A percentile compares a stretch with the other conserved stretches of the same genome.
Conservation (phyloP, 2,888 invertebrate genomes). For the Blera fallax region DNA sequence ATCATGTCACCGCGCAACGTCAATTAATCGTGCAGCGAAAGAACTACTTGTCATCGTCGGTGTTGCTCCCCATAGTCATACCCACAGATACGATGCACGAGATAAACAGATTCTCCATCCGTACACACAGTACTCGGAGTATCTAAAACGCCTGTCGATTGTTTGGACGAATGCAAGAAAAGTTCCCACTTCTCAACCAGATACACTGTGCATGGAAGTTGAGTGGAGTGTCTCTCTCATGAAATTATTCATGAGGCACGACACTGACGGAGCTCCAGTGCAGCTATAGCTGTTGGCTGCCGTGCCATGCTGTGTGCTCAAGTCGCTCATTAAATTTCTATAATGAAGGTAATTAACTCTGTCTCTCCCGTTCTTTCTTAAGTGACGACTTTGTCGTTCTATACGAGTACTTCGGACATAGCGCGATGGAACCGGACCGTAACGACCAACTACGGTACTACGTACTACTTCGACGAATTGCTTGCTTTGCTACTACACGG, state of each 20-base stretch:
- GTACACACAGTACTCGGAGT: neutral
- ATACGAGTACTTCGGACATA: conserved; percentile 27
- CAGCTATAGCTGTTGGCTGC: conserved; percentile 28
- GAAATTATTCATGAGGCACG: conserved; percentile 72
- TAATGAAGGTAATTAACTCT: conserved; percentile 72
- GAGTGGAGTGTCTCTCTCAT: conserved; percentile 62
- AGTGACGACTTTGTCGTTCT: conserved; percentile 10
- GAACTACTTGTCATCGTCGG: conserved; percentile 70
- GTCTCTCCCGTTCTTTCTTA: conserved; percentile 66
- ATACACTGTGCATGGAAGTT: conserved; percentile 24
- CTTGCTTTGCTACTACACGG: conserved; percentile 35
- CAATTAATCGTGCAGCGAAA: conserved; percentile 69
- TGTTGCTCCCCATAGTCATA: conserved; percentile 55
- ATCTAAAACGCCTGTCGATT: conserved; percentile 64
- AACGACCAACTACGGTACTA: conserved; percentile 54
- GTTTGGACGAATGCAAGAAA: conserved; percentile 58
- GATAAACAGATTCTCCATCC: conserved; percentile 14
- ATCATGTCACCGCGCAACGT: conserved; percentile 71
- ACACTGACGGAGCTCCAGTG: conserved; percentile 25
- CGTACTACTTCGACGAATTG: conserved; percentile 45
- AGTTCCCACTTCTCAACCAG: conserved; percentile 60
- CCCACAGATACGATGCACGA: conserved; percentile 35
- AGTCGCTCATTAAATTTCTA: conserved; percentile 72
- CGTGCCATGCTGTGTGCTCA: conserved; percentile 58
- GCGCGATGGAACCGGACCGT: conserved; percentile 62